Evolutionary conservation across 2,797 vertebrate species (phyloP), one percentile per base, ranked within the genome.

Genomic region (Gymnothorax reevesii): DNA sequence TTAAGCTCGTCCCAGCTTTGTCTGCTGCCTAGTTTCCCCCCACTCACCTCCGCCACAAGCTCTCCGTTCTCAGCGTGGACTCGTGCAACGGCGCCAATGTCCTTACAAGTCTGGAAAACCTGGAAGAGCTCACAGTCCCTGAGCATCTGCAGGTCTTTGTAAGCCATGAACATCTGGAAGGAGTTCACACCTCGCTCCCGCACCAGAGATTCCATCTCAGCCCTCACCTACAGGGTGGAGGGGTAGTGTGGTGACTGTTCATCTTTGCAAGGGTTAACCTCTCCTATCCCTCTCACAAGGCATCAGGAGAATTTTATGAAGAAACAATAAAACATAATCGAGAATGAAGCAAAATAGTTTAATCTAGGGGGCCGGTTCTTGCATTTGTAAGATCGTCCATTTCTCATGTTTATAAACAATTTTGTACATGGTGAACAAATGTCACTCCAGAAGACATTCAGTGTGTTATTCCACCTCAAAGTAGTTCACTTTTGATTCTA

Each of bases 161-260:
- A 99, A 89, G 98, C 97, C 98, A 99, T 99, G 94, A 96, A 99
- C 98, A 99, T 97, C 96, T 99, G 98, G 92, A 99, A 99, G 12
- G 98, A 99, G 92, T 98, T 99, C 88, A 99, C 97, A 0, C 98
- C 98, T 88, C 98, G 95, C 89, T 99, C 98, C 84, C 97, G 94
- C 89, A 99, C 98, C 93, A 99, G 94, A 0, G 93, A 96, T 95
- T 99, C 98, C 98, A 99, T 99, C 94, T 99, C 98, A 0, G 95
- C 94, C 87, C 94, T 96, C 80, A 99, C 98, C 98, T 99, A 89
- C 55, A 89, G 84, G 13, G 42, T 20, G 55, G 59, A 10, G 3
- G 57, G 1, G 27, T 10, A 8, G 62, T 15, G 8, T 54, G 49
- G 13, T 4, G n/a, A 6, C 12, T 9, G 69, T 73, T 73, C n/a